Conservation (phyloP, 2,797 vertebrate species). For the Eremophila alpestris region DNA sequence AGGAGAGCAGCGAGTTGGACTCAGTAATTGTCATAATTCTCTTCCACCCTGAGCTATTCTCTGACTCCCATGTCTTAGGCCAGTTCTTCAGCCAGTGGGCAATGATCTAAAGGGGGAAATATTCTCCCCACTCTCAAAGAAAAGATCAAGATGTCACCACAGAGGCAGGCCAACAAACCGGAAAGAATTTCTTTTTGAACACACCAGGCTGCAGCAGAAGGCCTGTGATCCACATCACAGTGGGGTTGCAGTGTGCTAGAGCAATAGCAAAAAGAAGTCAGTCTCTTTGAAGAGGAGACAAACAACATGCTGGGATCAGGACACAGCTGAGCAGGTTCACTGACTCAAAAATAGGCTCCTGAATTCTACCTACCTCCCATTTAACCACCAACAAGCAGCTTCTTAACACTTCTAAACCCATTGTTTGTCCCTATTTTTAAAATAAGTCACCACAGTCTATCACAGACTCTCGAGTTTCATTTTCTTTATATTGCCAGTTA, state of each 20-base stretch:
- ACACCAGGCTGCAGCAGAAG: background rate
- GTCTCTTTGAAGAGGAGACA: background rate
- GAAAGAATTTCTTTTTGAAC: background rate
- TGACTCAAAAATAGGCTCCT: background rate
- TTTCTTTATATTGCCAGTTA: background rate
- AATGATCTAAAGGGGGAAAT: background rate
- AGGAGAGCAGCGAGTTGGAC: background rate
- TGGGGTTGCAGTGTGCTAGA: background rate
- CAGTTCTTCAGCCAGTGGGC: background rate
- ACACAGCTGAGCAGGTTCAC: background rate
- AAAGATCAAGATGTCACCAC: background rate
- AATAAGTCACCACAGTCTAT: background rate
- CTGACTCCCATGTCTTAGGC: background rate
- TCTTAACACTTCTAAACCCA: background rate
- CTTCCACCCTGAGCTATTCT: background rate
- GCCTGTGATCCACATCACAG: background rate
- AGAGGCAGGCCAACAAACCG: background rate
- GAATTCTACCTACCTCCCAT: background rate
- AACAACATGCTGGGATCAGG: background rate
- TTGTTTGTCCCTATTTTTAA: background rate
- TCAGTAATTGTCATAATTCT: background rate
- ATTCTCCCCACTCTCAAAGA: background rate
- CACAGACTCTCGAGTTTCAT: background rate
- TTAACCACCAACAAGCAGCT: background rate
- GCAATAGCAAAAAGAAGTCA: background rate